phyloP scores from a whole-genome alignment of 1,140 invertebrate genomes.

The Drosophila bipectinata region DNA sequence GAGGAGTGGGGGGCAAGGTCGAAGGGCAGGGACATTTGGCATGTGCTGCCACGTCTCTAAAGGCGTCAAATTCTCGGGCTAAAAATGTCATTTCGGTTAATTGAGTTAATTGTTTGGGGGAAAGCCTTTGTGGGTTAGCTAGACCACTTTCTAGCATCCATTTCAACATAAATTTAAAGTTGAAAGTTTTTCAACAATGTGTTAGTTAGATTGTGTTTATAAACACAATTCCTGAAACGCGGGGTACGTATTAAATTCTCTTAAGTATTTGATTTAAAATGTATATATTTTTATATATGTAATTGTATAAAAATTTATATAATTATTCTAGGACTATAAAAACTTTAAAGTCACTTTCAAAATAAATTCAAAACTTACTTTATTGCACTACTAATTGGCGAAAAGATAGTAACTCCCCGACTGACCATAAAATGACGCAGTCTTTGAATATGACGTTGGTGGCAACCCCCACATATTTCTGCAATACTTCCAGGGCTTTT shows the following conservation, averaged over 20 bases:
- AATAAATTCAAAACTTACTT: background rate
- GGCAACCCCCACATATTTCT: constrained; percentile 12
- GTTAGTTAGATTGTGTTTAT: background rate
- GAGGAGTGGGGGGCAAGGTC: constrained; percentile 18
- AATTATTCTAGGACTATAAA: no score
- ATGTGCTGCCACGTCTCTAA: constrained; percentile 50
- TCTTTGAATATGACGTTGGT: constrained; percentile 23
- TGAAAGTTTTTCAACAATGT: background rate
- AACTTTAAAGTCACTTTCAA: no score
- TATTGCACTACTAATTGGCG: background rate
- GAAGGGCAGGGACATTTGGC: constrained; percentile 41
- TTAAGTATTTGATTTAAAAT: no score
- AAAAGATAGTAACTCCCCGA: background rate
- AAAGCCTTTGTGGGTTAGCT: constrained; percentile 1
- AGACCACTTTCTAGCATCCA: constrained; percentile 24
- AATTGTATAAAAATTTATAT: no score
- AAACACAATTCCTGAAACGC: background rate
- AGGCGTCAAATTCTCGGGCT: constrained; percentile 34
- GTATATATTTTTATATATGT: no score
- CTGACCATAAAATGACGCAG: constrained; percentile 4
- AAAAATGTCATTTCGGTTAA: constrained; percentile 33
- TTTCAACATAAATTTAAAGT: constrained; percentile 11
- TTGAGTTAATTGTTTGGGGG: constrained; percentile 39
- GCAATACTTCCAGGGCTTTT: background rate
- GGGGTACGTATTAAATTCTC: background rate